Evolutionary conservation across 2,113 vertebrate species (phyloP).

Genomic region (Sander vitreus): DNA sequence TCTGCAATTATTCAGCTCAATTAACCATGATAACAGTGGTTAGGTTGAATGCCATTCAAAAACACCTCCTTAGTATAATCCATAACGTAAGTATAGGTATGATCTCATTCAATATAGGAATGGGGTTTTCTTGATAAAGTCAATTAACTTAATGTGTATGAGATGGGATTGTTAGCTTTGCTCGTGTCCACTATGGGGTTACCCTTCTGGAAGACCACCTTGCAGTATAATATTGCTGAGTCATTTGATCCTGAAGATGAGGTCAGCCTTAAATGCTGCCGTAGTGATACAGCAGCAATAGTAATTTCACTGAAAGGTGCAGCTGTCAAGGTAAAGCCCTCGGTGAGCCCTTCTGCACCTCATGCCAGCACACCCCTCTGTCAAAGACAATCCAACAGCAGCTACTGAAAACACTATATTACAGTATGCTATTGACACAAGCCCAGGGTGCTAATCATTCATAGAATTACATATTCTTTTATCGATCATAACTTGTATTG

Average conservation of each 20-base stretch:
- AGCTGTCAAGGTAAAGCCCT: slow-evolving; percentile 63
- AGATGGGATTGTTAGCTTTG: slow-evolving; percentile 55
- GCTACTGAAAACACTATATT: slow-evolving; percentile 4
- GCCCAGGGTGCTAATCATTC: background rate
- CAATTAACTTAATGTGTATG: slow-evolving; percentile 70
- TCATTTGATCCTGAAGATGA: slow-evolving; percentile 63
- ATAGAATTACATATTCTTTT: background rate
- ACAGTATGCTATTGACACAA: background rate
- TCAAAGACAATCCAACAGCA: slow-evolving; percentile 20
- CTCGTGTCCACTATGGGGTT: slow-evolving; percentile 51
- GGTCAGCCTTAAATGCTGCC: slow-evolving; percentile 61
- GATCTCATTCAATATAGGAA: slow-evolving; percentile 40
- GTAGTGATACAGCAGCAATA: slow-evolving; percentile 5
- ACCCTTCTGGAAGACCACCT: slow-evolving; percentile 38
- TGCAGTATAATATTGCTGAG: slow-evolving; percentile 64
- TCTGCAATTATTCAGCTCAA: background rate
- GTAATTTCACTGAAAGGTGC: slow-evolving; percentile 52
- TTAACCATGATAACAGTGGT: background rate
- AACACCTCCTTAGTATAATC: too few relatives aligned
- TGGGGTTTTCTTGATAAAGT: slow-evolving; percentile 32
- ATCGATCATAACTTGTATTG: background rate
- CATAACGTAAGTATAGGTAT: background rate
- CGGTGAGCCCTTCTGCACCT: slow-evolving; percentile 27
- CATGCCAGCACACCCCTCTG: background rate
- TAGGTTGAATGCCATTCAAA: background rate